These are phyloP conservation scores for Musca vetustissima DNA, from an alignment of 1,140 invertebrate genomes.

Conservation along the genomic window DNA sequence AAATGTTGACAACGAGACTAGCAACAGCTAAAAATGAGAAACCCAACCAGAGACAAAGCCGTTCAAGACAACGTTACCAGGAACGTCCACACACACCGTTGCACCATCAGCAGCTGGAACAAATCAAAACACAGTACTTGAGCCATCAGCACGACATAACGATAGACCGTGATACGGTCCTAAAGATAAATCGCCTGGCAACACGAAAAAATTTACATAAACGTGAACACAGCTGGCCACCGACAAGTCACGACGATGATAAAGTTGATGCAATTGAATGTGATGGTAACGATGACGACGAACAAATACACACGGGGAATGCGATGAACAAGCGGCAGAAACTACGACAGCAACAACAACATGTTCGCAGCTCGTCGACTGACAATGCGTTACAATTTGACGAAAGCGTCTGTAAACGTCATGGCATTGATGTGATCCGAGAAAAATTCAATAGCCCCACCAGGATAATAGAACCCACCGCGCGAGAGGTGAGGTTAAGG, in stretches of 20 bases:
- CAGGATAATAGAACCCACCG: constrained; percentile 38
- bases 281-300: background rate
- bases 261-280: background rate
- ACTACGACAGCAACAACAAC: constrained; percentile 6
- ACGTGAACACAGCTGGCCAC: constrained; percentile 53
- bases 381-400: constrained; percentile 32
- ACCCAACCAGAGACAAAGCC: constrained; percentile 36
- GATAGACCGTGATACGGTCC: constrained; percentile 50
- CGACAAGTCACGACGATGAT: constrained; percentile 28
- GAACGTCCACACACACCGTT: constrained; percentile 31
- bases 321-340: background rate
- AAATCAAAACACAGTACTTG: constrained; percentile 48
- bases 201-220: constrained; percentile 42
- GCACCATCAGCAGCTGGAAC: constrained; percentile 47
- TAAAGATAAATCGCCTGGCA: constrained; percentile 50
- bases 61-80: constrained; percentile 36
- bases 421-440: constrained; percentile 42
- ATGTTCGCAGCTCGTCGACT: constrained; percentile 14
- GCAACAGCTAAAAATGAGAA: constrained; percentile 18
- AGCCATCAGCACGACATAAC: constrained; percentile 48
- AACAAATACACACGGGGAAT: constrained; percentile 15
- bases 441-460: constrained; percentile 49
- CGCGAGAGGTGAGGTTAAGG: constrained; percentile 20
- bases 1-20: constrained; percentile 2
- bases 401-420: constrained; percentile 31